Conservation (phyloP, 2,888 invertebrate species). For the Ochropacha duplaris region DNA sequence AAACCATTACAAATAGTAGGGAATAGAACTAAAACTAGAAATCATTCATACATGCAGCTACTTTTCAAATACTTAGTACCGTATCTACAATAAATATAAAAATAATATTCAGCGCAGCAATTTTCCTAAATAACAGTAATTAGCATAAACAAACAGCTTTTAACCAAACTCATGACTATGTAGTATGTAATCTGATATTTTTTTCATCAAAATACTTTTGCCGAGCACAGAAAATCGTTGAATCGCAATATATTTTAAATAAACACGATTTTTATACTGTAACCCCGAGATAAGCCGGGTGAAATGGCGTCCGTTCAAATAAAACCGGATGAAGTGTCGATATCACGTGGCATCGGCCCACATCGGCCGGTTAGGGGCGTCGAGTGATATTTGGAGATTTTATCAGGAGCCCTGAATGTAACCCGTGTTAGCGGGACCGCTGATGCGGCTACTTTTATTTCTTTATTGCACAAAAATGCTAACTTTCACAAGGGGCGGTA, state of each 20-base stretch:
- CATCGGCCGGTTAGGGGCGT: neutral
- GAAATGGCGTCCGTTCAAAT: constrained; percentile 39
- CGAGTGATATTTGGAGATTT: constrained; percentile 31
- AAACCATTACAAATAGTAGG: no score
- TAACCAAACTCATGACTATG: neutral
- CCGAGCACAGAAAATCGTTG: constrained; percentile 11
- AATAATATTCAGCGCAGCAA: neutral
- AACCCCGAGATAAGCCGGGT: constrained; percentile 51
- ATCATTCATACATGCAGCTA: no score
- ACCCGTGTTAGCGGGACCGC: constrained; percentile 44
- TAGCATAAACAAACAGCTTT: neutral
- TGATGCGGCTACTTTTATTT: constrained; percentile 71
- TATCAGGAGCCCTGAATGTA: constrained; percentile 44
- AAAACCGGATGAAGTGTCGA: constrained; percentile 17
- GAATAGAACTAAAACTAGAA: no score
- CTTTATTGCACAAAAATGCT: constrained; percentile 80
- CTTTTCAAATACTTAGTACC: no score
- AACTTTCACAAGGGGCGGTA: constrained; percentile 47
- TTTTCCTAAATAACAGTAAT: neutral
- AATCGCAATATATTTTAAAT: constrained; percentile 27
- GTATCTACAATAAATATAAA: no score
- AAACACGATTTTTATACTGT: constrained; percentile 56
- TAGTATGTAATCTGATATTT: neutral
- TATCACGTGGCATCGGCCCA: neutral
- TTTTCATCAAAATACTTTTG: constrained; percentile 2